These are phyloP conservation scores for Mantis religiosa DNA, from an alignment of 2,888 invertebrate genomes.

Conservation along the genomic window DNA sequence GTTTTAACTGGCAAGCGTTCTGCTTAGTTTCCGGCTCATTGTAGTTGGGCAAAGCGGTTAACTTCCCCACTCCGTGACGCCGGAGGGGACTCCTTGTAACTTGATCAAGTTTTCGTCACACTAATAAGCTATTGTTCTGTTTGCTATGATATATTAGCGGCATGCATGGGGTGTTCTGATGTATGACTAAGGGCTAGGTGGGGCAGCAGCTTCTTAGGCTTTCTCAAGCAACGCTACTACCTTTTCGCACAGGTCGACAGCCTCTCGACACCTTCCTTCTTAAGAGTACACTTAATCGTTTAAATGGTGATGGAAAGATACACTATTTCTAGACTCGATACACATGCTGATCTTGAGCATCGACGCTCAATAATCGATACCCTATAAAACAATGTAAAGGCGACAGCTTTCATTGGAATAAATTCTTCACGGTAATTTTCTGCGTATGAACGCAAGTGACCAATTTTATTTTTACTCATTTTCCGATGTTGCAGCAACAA, in stretches of 20 bases:
- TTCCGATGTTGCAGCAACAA: no score
- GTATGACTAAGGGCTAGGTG: background rate
- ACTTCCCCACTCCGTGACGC: background rate
- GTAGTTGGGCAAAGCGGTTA: background rate
- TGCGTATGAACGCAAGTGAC: no score
- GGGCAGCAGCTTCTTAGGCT: background rate
- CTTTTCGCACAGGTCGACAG: background rate
- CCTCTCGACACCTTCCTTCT: no score
- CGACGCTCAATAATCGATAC: no score
- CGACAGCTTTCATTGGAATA: no score
- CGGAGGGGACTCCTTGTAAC: background rate
- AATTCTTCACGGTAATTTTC: no score
- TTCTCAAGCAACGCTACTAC: background rate
- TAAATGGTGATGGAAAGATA: no score
- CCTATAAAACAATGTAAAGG: no score
- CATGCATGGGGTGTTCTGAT: background rate
- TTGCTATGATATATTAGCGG: background rate
- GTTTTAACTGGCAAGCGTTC: background rate
- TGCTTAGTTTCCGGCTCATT: background rate
- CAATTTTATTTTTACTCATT: no score
- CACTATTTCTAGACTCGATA: no score
- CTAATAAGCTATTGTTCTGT: constrained; percentile 17
- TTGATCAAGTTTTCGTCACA: constrained; percentile 12
- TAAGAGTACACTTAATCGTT: no score
- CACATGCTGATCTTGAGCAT: no score